A percentile compares a stretch with the other conserved stretches of the same genome.
Evolutionary conservation across 2,888 invertebrate species (phyloP).

Genomic region (Lathronympha strigana): DNA sequence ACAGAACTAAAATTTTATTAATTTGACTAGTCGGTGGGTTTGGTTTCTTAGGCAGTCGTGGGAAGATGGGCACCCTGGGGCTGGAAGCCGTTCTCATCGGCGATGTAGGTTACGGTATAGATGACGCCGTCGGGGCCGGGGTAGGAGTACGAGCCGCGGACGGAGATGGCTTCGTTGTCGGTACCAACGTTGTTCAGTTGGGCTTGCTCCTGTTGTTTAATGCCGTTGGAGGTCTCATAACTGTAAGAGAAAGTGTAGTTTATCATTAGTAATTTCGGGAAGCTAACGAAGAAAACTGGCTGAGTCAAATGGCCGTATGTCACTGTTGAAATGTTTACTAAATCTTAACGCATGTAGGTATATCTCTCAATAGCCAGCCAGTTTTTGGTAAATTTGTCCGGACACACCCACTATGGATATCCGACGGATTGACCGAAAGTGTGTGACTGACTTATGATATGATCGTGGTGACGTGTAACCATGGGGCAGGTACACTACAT

Average conservation of each 20-base stretch:
- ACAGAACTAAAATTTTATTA: neutral
- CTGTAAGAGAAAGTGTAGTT: slow-evolving; percentile 49
- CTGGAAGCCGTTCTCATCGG: slow-evolving; percentile 82
- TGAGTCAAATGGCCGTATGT: no score
- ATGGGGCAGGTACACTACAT: no score
- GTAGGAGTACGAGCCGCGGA: slow-evolving; percentile 79
- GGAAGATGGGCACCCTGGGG: slow-evolving; percentile 68
- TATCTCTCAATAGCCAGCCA: no score
- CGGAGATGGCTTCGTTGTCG: slow-evolving; percentile 72
- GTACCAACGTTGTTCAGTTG: slow-evolving; percentile 71
- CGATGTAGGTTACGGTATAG: slow-evolving; percentile 77
- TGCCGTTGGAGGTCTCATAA: slow-evolving; percentile 68
- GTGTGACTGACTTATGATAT: no score
- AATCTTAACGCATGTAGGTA: no score
- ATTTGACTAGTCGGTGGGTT: neutral
- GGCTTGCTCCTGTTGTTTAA: slow-evolving; percentile 58
- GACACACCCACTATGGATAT: no score
- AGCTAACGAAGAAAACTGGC: no score
- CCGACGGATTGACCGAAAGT: no score
- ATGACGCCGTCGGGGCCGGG: slow-evolving; percentile 70
- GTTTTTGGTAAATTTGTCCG: no score
- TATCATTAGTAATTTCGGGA: no score
- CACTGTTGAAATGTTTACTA: no score
- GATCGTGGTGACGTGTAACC: no score
- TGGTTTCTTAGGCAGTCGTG: slow-evolving; percentile 34